phyloP scores from a whole-genome alignment of 2,113 vertebrate genomes.

The Lathamus discolor region DNA sequence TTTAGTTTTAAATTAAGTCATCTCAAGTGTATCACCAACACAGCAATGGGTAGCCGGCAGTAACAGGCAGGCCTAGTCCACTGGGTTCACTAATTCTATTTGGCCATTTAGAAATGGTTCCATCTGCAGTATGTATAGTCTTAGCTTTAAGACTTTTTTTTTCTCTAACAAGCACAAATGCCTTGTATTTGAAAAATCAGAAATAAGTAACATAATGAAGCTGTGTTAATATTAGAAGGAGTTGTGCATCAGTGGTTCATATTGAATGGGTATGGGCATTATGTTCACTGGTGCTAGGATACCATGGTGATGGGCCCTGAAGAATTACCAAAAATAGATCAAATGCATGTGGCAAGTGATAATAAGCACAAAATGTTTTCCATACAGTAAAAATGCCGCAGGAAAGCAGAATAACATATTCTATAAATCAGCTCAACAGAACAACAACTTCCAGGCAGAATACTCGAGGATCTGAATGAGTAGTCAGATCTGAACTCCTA shows the following conservation, averaged over 20 bases:
- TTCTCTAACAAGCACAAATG: neutral
- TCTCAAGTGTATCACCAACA: neutral
- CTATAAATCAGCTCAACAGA: conserved; percentile 39
- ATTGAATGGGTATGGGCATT: conserved; percentile 49
- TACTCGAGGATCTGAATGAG: neutral
- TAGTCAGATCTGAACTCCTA: conserved; percentile 22
- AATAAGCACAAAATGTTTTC: conserved; percentile 70
- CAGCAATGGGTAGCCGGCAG: neutral
- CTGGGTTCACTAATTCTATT: neutral
- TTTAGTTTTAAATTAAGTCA: neutral
- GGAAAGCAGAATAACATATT: conserved; percentile 40
- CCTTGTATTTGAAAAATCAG: neutral
- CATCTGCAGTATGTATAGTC: neutral
- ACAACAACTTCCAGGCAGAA: conserved; percentile 12
- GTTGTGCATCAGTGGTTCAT: conserved; percentile 8
- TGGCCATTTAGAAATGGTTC: neutral
- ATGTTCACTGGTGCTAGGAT: conserved; percentile 57
- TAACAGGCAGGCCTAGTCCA: neutral
- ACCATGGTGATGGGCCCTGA: conserved; percentile 68
- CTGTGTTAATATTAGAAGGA: conserved; percentile 48
- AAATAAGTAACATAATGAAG: conserved; percentile 12
- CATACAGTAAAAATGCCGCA: conserved; percentile 53
- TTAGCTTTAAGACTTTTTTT: neutral
- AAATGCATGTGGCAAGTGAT: conserved; percentile 68
- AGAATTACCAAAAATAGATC: conserved; percentile 70